These are phyloP conservation scores for Iphiclides podalirius DNA, from an alignment of 2,888 invertebrate genomes.

Conservation along the genomic window DNA sequence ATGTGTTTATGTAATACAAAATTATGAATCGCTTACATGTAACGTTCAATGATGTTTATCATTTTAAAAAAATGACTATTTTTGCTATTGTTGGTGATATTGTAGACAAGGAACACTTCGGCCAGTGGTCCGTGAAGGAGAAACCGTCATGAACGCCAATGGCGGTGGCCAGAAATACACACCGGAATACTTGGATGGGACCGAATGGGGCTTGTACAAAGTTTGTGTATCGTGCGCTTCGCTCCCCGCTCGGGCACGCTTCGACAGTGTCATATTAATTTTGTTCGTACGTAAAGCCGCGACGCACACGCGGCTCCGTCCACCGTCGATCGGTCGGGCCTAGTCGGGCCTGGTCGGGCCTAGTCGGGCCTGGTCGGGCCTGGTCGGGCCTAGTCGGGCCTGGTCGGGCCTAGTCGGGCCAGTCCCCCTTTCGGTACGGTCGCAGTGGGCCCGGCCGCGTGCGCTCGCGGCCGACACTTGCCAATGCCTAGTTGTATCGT, in stretches of 20 bases:
- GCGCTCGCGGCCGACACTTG: constrained; percentile 54
- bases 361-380: no score
- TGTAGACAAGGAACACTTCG: background rate
- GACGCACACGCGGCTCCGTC: background rate
- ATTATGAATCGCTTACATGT: background rate
- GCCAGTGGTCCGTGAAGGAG: background rate
- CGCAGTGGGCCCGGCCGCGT: constrained; percentile 5
- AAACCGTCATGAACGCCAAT: no score
- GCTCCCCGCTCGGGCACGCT: constrained; percentile 43
- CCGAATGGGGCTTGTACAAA: no score
- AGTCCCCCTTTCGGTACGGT: no score
- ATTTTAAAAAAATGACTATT: background rate
- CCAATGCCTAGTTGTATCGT: constrained; percentile 69
- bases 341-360: background rate
- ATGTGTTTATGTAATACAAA: background rate
- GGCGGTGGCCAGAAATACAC: no score
- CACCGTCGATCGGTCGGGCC: background rate
- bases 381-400: no score
- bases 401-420: no score
- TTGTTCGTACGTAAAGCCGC: constrained; percentile 30
- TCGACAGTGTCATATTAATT: constrained; percentile 59
- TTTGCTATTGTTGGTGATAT: background rate
- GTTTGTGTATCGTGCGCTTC: no score
- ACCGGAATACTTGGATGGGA: no score
- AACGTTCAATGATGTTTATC: background rate